phyloP scores from a whole-genome alignment of 92 coral and sea anemone genomes.

The Anthopleura xanthogrammica region DNA sequence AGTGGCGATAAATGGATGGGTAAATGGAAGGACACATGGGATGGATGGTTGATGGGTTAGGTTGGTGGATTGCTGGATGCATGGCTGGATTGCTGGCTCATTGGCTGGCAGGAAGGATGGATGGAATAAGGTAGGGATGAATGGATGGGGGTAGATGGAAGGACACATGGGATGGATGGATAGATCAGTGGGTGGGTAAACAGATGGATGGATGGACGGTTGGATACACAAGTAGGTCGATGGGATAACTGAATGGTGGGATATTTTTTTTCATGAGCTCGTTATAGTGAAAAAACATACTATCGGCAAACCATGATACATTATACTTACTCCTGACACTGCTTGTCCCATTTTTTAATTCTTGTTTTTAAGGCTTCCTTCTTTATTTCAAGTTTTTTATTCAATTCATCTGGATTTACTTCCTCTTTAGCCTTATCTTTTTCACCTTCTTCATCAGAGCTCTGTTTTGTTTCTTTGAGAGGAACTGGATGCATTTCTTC shows the following conservation, averaged over 20 bases:
- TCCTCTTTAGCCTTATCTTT: constrained; percentile 36
- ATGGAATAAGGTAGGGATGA: too few relatives aligned
- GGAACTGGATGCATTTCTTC: constrained; percentile 37
- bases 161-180: not conserved
- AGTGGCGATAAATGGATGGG: not conserved
- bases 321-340: constrained; percentile 63
- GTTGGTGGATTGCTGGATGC: too few relatives aligned
- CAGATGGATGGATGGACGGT: not conserved
- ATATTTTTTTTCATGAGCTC: too few relatives aligned
- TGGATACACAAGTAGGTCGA: not conserved
- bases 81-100: too few relatives aligned
- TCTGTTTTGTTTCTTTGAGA: constrained; percentile 10
- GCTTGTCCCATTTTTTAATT: constrained; percentile 65
- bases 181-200: not conserved
- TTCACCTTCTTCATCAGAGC: constrained; percentile 26
- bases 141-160: not conserved
- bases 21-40: too few relatives aligned
- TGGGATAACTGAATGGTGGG: not conserved
- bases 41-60: too few relatives aligned
- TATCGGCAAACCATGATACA: not conserved
- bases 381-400: constrained; percentile 40
- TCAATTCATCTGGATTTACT: constrained; percentile 11
- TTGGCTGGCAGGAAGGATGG: too few relatives aligned
- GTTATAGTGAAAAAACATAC: not conserved
- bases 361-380: constrained; percentile 53